A percentile compares a stretch with the other conserved stretches of the same genome.
These are phyloP conservation scores for Drosophila subpulchrella DNA, from an alignment of 1,140 invertebrate species.

Conservation along the genomic window DNA sequence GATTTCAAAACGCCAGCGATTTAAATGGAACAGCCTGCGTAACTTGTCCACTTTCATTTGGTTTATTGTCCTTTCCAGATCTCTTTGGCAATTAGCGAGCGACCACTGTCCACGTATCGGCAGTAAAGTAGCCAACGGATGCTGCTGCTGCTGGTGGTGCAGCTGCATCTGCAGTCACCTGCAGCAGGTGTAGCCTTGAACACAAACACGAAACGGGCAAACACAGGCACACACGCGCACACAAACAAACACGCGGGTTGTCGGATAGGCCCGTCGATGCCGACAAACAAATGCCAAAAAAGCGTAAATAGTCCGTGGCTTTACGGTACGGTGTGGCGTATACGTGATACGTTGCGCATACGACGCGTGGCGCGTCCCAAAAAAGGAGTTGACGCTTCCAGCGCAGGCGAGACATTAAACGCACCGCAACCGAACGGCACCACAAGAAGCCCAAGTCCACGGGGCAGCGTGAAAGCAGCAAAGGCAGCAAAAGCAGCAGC, in stretches of 20 bases:
- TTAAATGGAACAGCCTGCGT: no score
- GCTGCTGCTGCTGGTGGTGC: slow-evolving; percentile 32
- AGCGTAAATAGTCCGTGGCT: slow-evolving; percentile 22
- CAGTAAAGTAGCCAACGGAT: slow-evolving; percentile 41
- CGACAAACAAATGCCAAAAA: slow-evolving; percentile 34
- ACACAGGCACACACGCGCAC: slow-evolving; percentile 22
- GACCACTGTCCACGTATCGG: slow-evolving; percentile 15
- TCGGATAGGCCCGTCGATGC: slow-evolving; percentile 22
- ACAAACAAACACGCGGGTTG: slow-evolving; percentile 6
- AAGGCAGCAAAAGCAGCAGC: slow-evolving; percentile 10
- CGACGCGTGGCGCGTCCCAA: slow-evolving; percentile 56
- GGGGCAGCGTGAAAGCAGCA: slow-evolving; percentile 21
- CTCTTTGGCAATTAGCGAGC: slow-evolving; percentile 4
- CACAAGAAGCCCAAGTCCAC: slow-evolving; percentile 67
- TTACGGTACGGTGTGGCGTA: slow-evolving; percentile 18
- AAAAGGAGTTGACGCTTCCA: slow-evolving; percentile 76
- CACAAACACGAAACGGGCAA: slow-evolving; percentile 23
- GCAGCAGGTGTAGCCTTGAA: slow-evolving; percentile 71
- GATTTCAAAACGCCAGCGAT: neutral
- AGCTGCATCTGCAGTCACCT: slow-evolving; percentile 34
- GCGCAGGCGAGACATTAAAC: slow-evolving; percentile 77
- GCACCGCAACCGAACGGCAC: slow-evolving; percentile 74
- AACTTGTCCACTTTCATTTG: no score
- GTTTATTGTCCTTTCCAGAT: no score
- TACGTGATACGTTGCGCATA: slow-evolving; percentile 35